Evolutionary conservation across 1,140 invertebrate species (phyloP), one percentile per base, ranked within the genome.

Genomic region (Neelides sp.): DNA sequence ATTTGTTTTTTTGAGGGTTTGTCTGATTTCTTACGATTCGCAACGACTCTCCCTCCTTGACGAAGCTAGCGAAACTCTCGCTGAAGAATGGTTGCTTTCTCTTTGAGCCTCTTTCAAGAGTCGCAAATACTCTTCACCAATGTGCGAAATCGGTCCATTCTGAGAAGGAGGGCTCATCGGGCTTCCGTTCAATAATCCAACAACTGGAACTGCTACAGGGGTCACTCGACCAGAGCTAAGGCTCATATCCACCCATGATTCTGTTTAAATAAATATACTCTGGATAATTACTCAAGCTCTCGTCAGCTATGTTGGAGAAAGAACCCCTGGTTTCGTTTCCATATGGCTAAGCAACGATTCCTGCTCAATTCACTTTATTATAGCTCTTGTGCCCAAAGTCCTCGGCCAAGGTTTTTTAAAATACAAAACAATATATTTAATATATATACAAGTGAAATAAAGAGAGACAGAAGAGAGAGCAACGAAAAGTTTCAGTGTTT

Each of bases 181-280:
- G 39, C 45, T 48, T 35, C 54, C 70, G 42, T 71, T 73, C 50
- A 70, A 66, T 47, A 77, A 77, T 3, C 75, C 73, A 41, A 80
- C 64, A 4, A 51, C 48, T n/a, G 78, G 78, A 5, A 60, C 52
- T 7, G 55, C 52, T 13, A 60, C 55, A 12, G 65, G 66, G 17
- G 80, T 80, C 49, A 79, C 72, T 57, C 79, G 74, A 43, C 78
- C 80, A 7, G 77, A 74, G 43, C 74, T 63, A 7, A 55, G 45
- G 62, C 75, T 78, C 57, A 88, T 64, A 62, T 88, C 82, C 57
- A 89, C 84, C 85, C 85, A 89, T 47, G 85, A 88, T 68, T 89
- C 85, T 89, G 73, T 8, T 72, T 63, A 46, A 50, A 28, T 36
- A 52, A 61, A 53, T n/a, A n/a, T n/a, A n/a, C n/a, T n/a, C n/a